phyloP scores from a whole-genome alignment of 1,140 invertebrate species.

The Pogonognathellus flavescens region DNA sequence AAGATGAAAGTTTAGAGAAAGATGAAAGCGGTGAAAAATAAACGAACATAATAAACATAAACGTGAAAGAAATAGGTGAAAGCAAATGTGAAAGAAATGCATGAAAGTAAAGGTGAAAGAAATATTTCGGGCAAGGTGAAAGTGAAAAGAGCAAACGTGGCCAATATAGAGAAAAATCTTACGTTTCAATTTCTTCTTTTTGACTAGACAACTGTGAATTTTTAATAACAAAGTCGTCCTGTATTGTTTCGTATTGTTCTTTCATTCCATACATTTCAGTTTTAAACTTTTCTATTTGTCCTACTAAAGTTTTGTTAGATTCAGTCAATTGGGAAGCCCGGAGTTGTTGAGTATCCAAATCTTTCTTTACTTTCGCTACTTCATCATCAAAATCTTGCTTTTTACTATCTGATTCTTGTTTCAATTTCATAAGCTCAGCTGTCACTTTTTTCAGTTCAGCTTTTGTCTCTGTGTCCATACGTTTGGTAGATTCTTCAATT shows the following conservation, averaged over 20 bases:
- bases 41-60: too few relatives aligned
- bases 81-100: not conserved
- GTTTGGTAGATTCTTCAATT: conserved; percentile 71
- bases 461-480: conserved; percentile 72
- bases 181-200: conserved; percentile 74
- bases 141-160: not conserved
- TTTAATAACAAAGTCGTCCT: conserved; percentile 68
- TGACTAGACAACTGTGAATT: conserved; percentile 72
- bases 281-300: conserved; percentile 73
- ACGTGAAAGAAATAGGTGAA: not conserved
- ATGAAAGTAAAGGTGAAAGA: too few relatives aligned
- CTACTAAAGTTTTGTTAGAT: conserved; percentile 64
- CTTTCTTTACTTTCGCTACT: conserved; percentile 70
- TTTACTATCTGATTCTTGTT: conserved; percentile 65
- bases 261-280: conserved; percentile 74
- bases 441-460: conserved; percentile 73
- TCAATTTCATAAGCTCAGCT: conserved; percentile 62
- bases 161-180: conserved; percentile 66
- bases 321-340: conserved; percentile 58
- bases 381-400: conserved; percentile 64
- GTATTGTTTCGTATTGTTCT: conserved; percentile 75
- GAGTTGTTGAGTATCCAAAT: conserved; percentile 70
- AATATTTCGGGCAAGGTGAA: too few relatives aligned
- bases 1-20: not conserved
- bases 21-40: too few relatives aligned